Evolutionary conservation across 2,888 invertebrate genomes (phyloP).

Genomic region (Fabriciana adippe): DNA sequence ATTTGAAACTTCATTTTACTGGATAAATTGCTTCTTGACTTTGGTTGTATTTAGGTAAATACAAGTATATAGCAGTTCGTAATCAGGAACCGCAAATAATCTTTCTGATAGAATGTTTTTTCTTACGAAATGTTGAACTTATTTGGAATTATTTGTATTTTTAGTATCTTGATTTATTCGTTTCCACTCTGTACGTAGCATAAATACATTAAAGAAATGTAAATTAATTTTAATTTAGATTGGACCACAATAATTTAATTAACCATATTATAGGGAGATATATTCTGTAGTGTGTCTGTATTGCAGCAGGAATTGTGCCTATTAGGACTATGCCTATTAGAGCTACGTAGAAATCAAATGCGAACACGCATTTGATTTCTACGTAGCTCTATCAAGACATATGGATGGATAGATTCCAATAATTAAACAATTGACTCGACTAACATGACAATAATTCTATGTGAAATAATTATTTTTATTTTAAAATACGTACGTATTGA

Average conservation of each 20-base stretch:
- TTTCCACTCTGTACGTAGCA: neutral
- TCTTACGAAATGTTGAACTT: neutral
- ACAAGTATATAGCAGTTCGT: slow-evolving; percentile 45
- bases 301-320: slow-evolving; percentile 1
- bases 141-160: slow-evolving; percentile 12
- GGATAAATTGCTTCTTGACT: slow-evolving; percentile 78
- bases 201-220: neutral
- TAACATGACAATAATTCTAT: neutral
- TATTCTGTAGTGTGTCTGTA: neutral
- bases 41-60: slow-evolving; percentile 69
- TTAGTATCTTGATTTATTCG: neutral
- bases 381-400: slow-evolving; percentile 2
- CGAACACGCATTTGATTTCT: slow-evolving; percentile 5
- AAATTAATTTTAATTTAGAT: too few relatives aligned
- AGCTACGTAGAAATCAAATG: too few relatives aligned
- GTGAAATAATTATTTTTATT: too few relatives aligned
- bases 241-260: too few relatives aligned
- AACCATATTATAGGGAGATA: neutral
- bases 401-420: slow-evolving; percentile 11
- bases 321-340: too few relatives aligned
- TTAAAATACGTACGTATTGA: too few relatives aligned
- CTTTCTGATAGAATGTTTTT: slow-evolving; percentile 48
- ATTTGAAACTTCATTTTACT: slow-evolving; percentile 77
- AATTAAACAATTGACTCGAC: neutral
- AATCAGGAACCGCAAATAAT: slow-evolving; percentile 70